Base-by-base conservation (phyloP, 53 echinoderm and acorn worm species). In the Astropecten irregularis region DNA sequence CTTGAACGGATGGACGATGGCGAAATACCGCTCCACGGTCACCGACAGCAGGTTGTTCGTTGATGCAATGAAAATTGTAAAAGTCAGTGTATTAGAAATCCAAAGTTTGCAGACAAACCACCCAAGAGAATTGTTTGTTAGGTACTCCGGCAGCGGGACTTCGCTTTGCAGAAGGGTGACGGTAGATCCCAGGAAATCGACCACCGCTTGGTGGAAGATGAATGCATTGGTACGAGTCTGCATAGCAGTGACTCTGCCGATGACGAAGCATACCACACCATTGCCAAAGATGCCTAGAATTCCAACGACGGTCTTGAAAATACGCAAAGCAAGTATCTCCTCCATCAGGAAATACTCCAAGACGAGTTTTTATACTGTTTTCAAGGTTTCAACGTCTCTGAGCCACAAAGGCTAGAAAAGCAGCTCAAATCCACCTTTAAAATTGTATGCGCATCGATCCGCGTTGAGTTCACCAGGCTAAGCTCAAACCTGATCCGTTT, bases 171-270 rank as follows among this genome's bases (percentile, higher is more conserved):
- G 33, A n/a, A 71, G 6, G 18, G n/a, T 71, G 49, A 71, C 89
- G 92, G 23, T 88, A 65, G 61, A 92, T 5, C 91, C 89, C 40
- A 88, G 66, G 38, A 88, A 70, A 70, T 94, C 94, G 3, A 91
- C 72, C 25, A 83, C 88, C 0, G 94, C 94, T 40, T 95, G 95
- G 29, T 92, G 87, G 52, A 92, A 82, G 47, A 95, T 95, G 44
- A 95, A 92, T 40, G 85, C 84, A 49, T 95, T 95, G 4, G 89
- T 86, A 49, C 82, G 86, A 30, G 86, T 92, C 31, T 90, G 93
- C 60, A 87, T 42, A 20, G 82, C 15, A 33, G 76, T 49, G 8
- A 92, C 82, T n/a, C 56, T 40, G n/a, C 81, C 42, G 62, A 95
- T 90, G 37, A 95, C 88, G 19, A 90, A 37, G 29, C 93, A 87